A percentile compares a stretch with the other conserved stretches of the same genome.
Evolutionary conservation across 2,797 vertebrate species (phyloP).

Genomic region (Rhynchonycteris naso): DNA sequence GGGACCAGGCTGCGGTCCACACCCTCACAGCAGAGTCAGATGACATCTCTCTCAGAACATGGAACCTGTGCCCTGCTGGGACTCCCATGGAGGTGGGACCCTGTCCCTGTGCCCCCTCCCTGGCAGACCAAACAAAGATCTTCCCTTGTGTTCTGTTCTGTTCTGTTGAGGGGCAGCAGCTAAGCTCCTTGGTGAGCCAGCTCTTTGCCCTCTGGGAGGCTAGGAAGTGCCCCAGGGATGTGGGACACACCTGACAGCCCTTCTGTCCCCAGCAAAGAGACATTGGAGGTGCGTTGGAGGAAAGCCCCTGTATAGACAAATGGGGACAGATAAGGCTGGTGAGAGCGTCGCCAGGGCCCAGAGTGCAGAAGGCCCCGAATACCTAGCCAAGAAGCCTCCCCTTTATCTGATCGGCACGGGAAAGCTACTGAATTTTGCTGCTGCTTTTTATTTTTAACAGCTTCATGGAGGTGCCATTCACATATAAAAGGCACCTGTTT

Average conservation of each 20-base stretch:
- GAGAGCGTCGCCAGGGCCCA: neutral
- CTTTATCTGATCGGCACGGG: neutral
- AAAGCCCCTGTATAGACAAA: neutral
- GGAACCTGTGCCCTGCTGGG: neutral
- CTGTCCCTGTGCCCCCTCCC: neutral
- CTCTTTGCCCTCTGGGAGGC: neutral
- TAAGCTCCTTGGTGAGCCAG: neutral
- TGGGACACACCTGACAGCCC: neutral
- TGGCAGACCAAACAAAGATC: neutral
- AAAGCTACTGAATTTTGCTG: neutral
- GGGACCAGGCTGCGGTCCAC: accelerated
- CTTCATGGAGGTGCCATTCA: neutral
- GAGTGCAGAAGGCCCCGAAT: accelerated
- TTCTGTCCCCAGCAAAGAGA: neutral
- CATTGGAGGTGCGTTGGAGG: too few relatives aligned
- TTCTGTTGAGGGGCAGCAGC: neutral
- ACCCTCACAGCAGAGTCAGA: neutral
- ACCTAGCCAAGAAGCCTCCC: neutral
- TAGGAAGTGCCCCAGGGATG: neutral
- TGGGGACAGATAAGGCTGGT: neutral
- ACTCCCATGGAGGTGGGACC: neutral
- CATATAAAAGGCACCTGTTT: neutral
- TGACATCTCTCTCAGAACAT: neutral
- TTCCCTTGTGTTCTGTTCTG: too few relatives aligned
- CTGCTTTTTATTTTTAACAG: neutral